Conservation (phyloP, 1,140 invertebrate species). For the Drosophila chauvacae region DNA sequence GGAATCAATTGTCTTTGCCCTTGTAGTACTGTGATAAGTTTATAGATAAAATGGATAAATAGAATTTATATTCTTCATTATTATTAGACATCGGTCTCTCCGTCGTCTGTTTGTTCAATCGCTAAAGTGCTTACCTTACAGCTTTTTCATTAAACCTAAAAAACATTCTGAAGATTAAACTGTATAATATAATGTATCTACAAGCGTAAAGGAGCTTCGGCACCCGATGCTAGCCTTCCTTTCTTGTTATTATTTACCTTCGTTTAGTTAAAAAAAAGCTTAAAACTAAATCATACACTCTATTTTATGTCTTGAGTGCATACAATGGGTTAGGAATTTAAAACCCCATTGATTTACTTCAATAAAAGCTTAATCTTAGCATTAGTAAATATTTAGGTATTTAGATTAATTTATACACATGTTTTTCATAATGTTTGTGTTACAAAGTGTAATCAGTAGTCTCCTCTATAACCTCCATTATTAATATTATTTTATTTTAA, state of each 20-base stretch:
- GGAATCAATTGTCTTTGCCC: neutral
- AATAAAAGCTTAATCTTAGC: neutral
- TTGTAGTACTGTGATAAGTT: neutral
- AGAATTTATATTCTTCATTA: too few relatives aligned
- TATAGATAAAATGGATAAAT: neutral
- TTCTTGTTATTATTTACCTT: neutral
- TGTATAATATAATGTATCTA: neutral
- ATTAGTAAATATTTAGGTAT: neutral
- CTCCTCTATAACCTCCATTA: neutral
- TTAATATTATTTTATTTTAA: neutral
- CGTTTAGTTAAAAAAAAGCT: neutral
- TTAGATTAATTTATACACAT: neutral
- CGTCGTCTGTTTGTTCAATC: neutral
- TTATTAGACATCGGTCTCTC: neutral
- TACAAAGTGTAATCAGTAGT: neutral
- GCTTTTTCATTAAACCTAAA: neutral
- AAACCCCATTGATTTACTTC: slow-evolving; percentile 1
- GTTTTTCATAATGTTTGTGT: slow-evolving; percentile 2
- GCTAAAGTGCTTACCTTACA: neutral
- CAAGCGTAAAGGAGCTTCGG: slow-evolving; percentile 7
- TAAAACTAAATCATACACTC: neutral
- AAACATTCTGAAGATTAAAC: neutral
- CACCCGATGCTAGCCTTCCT: neutral
- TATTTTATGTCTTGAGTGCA: slow-evolving; percentile 3
- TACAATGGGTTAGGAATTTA: neutral